Evolutionary conservation across 2,113 vertebrate genomes (phyloP).

Genomic region (Calyptommatus sinebrachiatus): DNA sequence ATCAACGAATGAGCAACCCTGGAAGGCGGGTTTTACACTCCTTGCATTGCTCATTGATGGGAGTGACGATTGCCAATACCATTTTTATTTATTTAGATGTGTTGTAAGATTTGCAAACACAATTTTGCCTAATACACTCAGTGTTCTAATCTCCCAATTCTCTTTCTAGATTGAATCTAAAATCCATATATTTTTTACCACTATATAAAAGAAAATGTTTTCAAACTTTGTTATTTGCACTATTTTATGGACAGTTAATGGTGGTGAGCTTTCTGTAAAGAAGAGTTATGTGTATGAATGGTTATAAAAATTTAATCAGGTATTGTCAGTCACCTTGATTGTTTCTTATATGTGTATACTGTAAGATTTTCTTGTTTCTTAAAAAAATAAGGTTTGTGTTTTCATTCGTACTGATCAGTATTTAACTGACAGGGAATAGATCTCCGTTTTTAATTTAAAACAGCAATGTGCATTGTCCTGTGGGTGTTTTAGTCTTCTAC

Average conservation of each 20-base stretch:
- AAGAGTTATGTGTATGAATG: constrained; percentile 61
- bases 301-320: constrained; percentile 63
- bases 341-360: constrained; percentile 67
- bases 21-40: too few species aligned
- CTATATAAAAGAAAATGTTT: constrained; percentile 54
- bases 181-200: constrained; percentile 49
- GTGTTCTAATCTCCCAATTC: constrained; percentile 32
- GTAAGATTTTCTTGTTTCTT: constrained; percentile 54
- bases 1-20: too few species aligned
- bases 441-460: constrained; percentile 52
- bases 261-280: constrained; percentile 53
- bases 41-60: too few species aligned
- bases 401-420: constrained; percentile 51
- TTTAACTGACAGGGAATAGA: constrained; percentile 58
- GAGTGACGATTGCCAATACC: too few species aligned
- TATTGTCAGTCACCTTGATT: constrained; percentile 69
- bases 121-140: constrained; percentile 53
- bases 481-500: too few species aligned
- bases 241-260: constrained; percentile 65
- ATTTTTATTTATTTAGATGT: constrained; percentile 20
- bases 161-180: constrained; percentile 56
- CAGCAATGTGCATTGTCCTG: neutral
- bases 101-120: constrained; percentile 44
- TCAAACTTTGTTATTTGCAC: constrained; percentile 67
- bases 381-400: constrained; percentile 46